Evolutionary conservation across 2,113 vertebrate species (phyloP), one percentile per base, ranked within the genome.

Genomic region (Peucedramus taeniatus): DNA sequence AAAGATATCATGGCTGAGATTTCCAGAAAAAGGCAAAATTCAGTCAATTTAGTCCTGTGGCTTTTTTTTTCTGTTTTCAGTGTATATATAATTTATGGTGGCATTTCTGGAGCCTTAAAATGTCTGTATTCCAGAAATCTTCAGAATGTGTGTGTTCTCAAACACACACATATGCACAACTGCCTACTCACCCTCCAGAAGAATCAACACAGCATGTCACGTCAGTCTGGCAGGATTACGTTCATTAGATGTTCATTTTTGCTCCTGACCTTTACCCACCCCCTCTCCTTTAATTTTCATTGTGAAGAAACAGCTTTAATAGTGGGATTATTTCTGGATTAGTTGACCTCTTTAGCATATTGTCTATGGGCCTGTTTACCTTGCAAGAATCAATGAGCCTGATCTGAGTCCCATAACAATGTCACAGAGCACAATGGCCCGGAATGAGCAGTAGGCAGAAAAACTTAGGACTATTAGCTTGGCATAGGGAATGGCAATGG

Each of bases 1-100:
- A 74, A 91, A 77, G 71, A 87, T 69, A 23, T 83, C 77, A 75
- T 39, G 31, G 44, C 68, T 81, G 82, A 86, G 82, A 95, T 95
- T 94, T 95, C 40, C 79, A 92, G 80, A 89, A n/a, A 96, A 97
- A 84, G 69, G 50, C 72, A 31, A 89, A 93, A 92, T 95, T 94
- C 72, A 76, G 71, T 93, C 49, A 93, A 92, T 95, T 94, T 70
- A 76, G 71, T 93, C 49, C 76, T 71, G 45, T 68, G 35, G n/a
- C n/a, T 10, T 65, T 42, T 21, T 61, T 33, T 86, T 85, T 53
- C 44, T 49, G 23, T 77, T 92, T 87, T 81, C n/a, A 86, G 28
- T 57, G 33, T 61, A 65, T 75, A 22, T 44, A 35, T 49, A 33
- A 88, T 90, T 97, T 72, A 54, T 51, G 6, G 11, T 27, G 23